Percentiles rank a stretch among this genome's conserved stretches.
These are phyloP conservation scores for Gymnoscopelus braueri DNA, from an alignment of 2,797 vertebrate species.

Conservation along the genomic window DNA sequence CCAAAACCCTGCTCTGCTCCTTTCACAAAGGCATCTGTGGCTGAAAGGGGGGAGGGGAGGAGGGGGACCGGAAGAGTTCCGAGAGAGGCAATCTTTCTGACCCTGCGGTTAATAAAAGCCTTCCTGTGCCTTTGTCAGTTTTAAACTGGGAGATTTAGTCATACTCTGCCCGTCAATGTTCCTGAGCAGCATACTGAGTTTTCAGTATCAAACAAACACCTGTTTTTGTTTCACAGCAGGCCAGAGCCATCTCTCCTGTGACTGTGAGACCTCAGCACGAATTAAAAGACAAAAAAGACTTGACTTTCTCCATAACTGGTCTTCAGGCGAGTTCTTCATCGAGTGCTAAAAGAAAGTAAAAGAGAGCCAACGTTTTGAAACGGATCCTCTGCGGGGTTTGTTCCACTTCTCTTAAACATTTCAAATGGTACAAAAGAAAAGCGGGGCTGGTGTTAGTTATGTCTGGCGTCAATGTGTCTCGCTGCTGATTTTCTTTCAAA, in stretches of 20 bases:
- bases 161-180: constrained; percentile 41
- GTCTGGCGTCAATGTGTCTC: constrained; percentile 45
- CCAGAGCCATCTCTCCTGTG: constrained; percentile 52
- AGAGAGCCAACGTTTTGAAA: constrained; percentile 16
- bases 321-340: constrained; percentile 38
- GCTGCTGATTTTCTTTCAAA: constrained; percentile 51
- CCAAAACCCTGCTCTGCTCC: constrained; percentile 23
- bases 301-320: constrained; percentile 33
- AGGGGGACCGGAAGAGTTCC: constrained; percentile 39
- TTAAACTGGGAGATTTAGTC: constrained; percentile 72
- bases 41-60: constrained; percentile 20
- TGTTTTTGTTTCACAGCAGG: constrained; percentile 66
- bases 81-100: constrained; percentile 67
- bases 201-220: constrained; percentile 55
- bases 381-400: constrained; percentile 20
- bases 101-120: constrained; percentile 79
- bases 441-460: constrained; percentile 22
- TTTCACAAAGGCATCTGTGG: constrained; percentile 40
- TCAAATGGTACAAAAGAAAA: constrained; percentile 44
- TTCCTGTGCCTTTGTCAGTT: constrained; percentile 80
- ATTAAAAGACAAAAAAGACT: constrained; percentile 15
- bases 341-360: constrained; percentile 30
- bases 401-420: constrained; percentile 41
- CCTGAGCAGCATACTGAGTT: constrained; percentile 70
- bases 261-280: constrained; percentile 56